These are phyloP conservation scores for Rhingia rostrata DNA, from an alignment of 2,888 invertebrate species.

Conservation along the genomic window DNA sequence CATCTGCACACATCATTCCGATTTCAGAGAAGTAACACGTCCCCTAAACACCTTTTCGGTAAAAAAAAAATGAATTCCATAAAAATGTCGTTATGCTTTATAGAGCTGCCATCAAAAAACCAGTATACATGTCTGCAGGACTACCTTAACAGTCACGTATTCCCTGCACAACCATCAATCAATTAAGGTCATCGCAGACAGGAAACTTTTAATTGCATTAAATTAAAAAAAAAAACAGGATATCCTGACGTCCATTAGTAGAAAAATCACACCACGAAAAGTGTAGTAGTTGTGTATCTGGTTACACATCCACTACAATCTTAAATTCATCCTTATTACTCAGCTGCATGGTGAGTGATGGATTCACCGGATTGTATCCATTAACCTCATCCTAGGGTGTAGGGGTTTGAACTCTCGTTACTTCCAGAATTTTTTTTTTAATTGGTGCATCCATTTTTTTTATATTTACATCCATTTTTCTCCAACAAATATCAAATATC, in stretches of 20 bases:
- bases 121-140: no score
- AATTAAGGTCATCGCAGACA: not conserved
- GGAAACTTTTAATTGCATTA: constrained; percentile 3
- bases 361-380: not conserved
- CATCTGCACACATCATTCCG: no score
- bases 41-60: no score
- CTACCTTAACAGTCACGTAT: not conserved
- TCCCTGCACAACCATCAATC: constrained; percentile 3
- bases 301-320: not conserved
- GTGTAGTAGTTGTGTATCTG: not conserved
- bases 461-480: no score
- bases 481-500: no score
- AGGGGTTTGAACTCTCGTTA: no score
- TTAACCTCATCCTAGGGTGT: not conserved
- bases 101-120: no score
- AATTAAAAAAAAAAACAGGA: not conserved
- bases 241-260: not conserved
- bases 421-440: no score
- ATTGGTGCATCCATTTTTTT: no score
- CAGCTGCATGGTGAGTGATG: constrained; percentile 5
- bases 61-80: no score
- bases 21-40: no score
- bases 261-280: not conserved
- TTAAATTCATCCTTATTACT: constrained; percentile 7
- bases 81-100: no score